Percentiles rank a stretch among this genome's conserved stretches.
These are phyloP conservation scores for Eonycteris spelaea DNA, from an alignment of 2,113 vertebrate genomes.

Conservation along the genomic window DNA sequence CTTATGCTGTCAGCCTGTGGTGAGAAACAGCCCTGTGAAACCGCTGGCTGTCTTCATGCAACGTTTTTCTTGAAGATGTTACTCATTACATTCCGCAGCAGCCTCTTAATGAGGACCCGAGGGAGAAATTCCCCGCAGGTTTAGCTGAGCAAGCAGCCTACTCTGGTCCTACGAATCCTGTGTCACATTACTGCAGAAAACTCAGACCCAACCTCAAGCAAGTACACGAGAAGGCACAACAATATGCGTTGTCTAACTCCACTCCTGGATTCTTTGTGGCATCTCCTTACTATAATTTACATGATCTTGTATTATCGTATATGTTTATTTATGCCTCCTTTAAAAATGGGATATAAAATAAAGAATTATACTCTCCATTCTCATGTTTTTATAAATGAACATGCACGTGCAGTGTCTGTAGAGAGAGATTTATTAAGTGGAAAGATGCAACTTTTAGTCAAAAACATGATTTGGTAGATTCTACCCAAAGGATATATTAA, in stretches of 20 bases:
- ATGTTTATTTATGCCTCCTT: background rate
- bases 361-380: background rate
- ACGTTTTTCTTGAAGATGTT: background rate
- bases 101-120: background rate
- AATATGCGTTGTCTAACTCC: background rate
- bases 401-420: background rate
- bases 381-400: background rate
- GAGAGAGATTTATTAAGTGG: background rate
- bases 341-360: background rate
- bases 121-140: background rate
- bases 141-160: background rate
- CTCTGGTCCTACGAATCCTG: background rate
- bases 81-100: background rate
- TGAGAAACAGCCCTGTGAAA: background rate
- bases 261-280: background rate
- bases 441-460: background rate
- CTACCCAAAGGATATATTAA: background rate
- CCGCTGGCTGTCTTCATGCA: background rate
- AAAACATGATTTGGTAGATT: background rate
- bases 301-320: background rate
- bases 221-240: background rate
- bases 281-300: background rate
- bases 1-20: background rate
- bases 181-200: background rate
- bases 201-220: background rate